phyloP scores from a whole-genome alignment of 2,888 invertebrate species.

The Chrysina gloriosa region DNA sequence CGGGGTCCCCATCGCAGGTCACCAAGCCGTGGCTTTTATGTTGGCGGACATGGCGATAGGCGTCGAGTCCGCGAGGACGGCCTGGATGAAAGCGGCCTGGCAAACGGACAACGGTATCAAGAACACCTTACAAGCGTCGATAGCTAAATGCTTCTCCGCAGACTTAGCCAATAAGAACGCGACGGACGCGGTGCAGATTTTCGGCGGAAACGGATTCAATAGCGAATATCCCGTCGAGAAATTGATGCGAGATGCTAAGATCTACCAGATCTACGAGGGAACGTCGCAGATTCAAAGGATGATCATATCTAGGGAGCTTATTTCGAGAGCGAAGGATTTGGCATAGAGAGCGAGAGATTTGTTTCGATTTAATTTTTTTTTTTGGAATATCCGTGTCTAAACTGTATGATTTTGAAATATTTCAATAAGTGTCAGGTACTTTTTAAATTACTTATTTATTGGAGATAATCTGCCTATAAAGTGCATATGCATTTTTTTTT shows the following conservation, averaged over 20 bases:
- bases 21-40: conserved; percentile 94
- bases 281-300: conserved; percentile 96
- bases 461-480: too few relatives aligned
- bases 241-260: conserved; percentile 98
- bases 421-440: too few relatives aligned
- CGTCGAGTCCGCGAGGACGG: conserved; percentile 86
- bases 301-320: conserved; percentile 85
- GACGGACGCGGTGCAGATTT: conserved; percentile 94
- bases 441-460: too few relatives aligned
- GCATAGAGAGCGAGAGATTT: too few relatives aligned
- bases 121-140: conserved; percentile 90
- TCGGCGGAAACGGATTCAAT: conserved; percentile 97
- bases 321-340: conserved; percentile 57
- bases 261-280: conserved; percentile 98
- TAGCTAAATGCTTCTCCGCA: conserved; percentile 94
- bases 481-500: too few relatives aligned
- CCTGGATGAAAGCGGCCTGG: conserved; percentile 90
- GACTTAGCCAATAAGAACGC: conserved; percentile 96
- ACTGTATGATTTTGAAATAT: neutral
- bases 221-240: conserved; percentile 98
- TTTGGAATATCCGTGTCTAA: neutral
- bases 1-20: conserved; percentile 82
- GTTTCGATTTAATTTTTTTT: too few relatives aligned
- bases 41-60: conserved; percentile 96
- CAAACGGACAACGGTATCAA: conserved; percentile 85